Evolutionary conservation across 1,140 invertebrate genomes (phyloP), one percentile per base, ranked within the genome.

Genomic region (Globodera rostochiensis): DNA sequence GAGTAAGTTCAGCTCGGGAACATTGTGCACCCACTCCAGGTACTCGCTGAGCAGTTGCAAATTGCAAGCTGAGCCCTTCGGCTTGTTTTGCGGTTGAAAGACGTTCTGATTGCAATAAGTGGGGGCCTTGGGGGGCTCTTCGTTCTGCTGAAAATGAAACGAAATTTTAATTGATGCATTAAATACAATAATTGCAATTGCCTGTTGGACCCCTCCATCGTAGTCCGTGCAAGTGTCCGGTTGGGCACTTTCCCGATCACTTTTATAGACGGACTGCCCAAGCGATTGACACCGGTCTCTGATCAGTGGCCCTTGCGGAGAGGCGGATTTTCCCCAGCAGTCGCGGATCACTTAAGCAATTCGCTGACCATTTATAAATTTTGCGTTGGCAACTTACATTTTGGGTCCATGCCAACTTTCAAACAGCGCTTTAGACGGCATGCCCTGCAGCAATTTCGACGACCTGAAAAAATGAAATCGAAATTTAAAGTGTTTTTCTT

Each of bases 401-500:
- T 88, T 5, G 87, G 87, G 66, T 90, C 88, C 87, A 90, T 90
- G 53, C 87, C 87, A 36, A 89, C 86, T 66, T 90, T 85, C 25
- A 88, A 76, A 77, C 88, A 88, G 45, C 88, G 82, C 64, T 90
- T 87, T 77, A 88, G 89, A 9, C 88, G 87, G 53, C 88, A 88
- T 66, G 81, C 89, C 74, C 88, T 77, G 78, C 88, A 88, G 8
- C 86, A 89, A 82, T 88, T 88, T 13, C 88, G 81, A 80, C 89
- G 88, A 83, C 89, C 84, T 86, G n/a, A 73, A 77, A 77, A 21
- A 15, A 74, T 11, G 8, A 4, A 46, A 50, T 8, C 21, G 19
- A 7, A 53, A 75, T 75, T 36, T 53, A 19, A 50, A 57, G 36
- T 25, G 45, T 9, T 15, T 15, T 53, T 13, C 36, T 50, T 5